Evolutionary conservation across 2,797 vertebrate species (phyloP).

Genomic region (Epinephelus coioides): DNA sequence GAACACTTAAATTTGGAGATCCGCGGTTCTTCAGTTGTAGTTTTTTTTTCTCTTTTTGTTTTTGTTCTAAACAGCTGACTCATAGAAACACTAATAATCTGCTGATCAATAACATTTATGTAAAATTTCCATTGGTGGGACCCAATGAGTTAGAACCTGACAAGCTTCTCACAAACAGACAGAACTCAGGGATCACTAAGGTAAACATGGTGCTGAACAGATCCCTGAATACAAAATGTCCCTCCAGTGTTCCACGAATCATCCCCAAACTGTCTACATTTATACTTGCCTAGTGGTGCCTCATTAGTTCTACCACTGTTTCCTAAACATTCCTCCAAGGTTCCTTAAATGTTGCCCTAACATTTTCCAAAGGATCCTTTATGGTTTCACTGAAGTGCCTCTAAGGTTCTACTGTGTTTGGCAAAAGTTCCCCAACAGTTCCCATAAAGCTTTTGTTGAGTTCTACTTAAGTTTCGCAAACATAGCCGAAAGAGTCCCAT

Average conservation of each 20-base stretch:
- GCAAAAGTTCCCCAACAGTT: too few species aligned
- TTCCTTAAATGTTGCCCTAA: not conserved
- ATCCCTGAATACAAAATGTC: not conserved
- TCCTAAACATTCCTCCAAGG: not conserved
- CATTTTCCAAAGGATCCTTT: not conserved
- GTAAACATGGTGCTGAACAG: slow-evolving; percentile 29
- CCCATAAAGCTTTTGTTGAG: too few species aligned
- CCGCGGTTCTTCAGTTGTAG: not conserved
- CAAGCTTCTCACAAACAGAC: not conserved
- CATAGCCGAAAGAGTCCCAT: too few species aligned
- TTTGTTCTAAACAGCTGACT: slow-evolving; percentile 17
- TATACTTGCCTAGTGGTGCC: not conserved
- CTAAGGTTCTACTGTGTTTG: too few species aligned
- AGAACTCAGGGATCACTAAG: not conserved
- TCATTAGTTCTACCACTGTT: not conserved
- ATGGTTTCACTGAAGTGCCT: not conserved
- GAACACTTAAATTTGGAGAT: not conserved
- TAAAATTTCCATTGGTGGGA: not conserved
- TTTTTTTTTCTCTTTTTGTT: not conserved
- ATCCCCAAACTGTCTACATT: not conserved
- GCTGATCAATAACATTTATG: not conserved
- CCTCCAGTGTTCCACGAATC: not conserved
- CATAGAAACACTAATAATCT: not conserved
- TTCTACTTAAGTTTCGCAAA: too few species aligned
- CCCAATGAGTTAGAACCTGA: not conserved